These are phyloP conservation scores for Vicugna pacos DNA, from an alignment of 2,113 vertebrate species.

Conservation along the genomic window DNA sequence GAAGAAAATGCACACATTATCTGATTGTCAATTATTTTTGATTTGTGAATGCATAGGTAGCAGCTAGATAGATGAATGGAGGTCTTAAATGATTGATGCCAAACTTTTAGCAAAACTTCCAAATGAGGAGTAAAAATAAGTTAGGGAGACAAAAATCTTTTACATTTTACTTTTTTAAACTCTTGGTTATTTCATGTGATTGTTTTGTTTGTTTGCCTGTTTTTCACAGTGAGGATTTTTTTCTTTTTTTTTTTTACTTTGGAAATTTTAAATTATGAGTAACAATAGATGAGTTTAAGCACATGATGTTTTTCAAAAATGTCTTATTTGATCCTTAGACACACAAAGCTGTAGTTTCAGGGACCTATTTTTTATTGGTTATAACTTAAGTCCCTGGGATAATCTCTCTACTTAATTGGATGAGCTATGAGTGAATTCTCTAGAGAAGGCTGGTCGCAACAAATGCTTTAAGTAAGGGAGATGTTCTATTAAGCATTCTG, in stretches of 20 bases:
- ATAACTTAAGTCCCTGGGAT: too few species aligned
- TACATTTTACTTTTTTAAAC: neutral
- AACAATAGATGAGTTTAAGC: neutral
- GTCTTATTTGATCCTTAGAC: neutral
- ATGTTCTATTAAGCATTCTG: neutral
- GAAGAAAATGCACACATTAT: neutral
- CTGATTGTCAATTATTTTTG: neutral
- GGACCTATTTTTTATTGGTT: neutral
- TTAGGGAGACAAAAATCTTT: neutral
- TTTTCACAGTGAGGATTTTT: neutral
- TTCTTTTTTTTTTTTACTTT: neutral
- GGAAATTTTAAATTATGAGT: neutral
- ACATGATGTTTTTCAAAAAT: neutral
- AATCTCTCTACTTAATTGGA: neutral
- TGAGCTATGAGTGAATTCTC: neutral
- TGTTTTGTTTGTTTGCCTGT: neutral
- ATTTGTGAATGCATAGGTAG: neutral
- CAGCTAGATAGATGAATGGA: neutral
- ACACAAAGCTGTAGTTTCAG: neutral
- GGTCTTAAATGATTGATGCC: neutral
- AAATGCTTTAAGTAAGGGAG: neutral
- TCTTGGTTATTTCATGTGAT: neutral
- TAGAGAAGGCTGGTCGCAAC: neutral
- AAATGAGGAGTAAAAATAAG: neutral
- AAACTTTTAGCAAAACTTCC: constrained; percentile 9